Conservation (phyloP, 2,888 invertebrate genomes). For the Lordiphosa andalusiaca region DNA sequence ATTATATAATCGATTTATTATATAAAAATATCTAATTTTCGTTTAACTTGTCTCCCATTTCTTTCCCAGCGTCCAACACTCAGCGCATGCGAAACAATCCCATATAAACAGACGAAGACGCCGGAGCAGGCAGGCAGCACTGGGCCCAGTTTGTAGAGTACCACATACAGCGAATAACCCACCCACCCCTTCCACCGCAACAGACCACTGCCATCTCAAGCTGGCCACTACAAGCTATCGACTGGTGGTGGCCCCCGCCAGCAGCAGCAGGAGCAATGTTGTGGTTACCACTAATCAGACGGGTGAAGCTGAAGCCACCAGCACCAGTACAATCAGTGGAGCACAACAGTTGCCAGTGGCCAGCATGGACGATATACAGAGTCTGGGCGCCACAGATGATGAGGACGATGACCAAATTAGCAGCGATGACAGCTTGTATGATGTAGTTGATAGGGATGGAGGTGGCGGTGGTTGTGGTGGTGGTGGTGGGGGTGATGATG, state of each 20-base stretch:
- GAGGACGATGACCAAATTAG: neutral
- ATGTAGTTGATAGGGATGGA: neutral
- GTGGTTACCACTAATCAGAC: constrained; percentile 34
- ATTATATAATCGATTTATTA: too few relatives aligned
- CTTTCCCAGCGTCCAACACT: too few relatives aligned
- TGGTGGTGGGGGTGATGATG: constrained; percentile 86
- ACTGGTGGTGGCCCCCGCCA: constrained; percentile 60
- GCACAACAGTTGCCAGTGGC: constrained; percentile 5
- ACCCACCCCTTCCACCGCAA: too few relatives aligned
- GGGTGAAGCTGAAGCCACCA: neutral
- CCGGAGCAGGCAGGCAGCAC: too few relatives aligned
- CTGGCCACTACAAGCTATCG: constrained; percentile 68
- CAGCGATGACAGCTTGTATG: constrained; percentile 49
- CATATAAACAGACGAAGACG: too few relatives aligned
- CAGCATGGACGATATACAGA: too few relatives aligned
- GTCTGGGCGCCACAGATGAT: too few relatives aligned
- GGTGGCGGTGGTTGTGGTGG: neutral
- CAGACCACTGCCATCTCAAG: constrained; percentile 13
- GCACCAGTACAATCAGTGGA: constrained; percentile 11
- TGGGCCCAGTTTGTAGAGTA: too few relatives aligned
- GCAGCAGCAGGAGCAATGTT: constrained; percentile 57
- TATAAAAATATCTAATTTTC: too few relatives aligned
- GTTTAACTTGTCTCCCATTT: too few relatives aligned
- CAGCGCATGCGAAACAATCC: too few relatives aligned
- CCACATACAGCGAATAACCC: too few relatives aligned